These are phyloP conservation scores for Aurelia sp. DNA, from an alignment of 30 jellyfish, hydroid and myxozoan genomes.

Conservation along the genomic window DNA sequence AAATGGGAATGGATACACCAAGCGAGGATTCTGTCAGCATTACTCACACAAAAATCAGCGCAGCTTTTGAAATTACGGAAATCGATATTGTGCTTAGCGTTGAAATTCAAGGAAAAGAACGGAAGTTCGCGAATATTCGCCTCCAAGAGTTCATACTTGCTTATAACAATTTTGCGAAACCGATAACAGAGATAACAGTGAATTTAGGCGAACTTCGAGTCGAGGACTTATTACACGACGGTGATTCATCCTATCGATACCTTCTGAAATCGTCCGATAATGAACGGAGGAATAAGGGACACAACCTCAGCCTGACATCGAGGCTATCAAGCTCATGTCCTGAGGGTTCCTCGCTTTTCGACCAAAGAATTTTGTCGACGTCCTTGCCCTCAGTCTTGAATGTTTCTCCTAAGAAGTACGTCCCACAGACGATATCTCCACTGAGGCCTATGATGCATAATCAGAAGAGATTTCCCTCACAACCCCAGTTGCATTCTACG, in stretches of 20 bases:
- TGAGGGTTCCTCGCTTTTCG: conserved; percentile 47
- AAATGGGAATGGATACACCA: background rate
- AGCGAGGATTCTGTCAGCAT: conserved; percentile 26
- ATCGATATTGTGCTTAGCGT: conserved; percentile 81
- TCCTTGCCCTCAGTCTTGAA: conserved; percentile 72
- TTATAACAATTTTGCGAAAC: conserved; percentile 58
- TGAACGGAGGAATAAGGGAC: background rate
- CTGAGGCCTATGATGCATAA: conserved; percentile 74
- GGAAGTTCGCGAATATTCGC: conserved; percentile 76
- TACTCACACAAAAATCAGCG: conserved; percentile 65
- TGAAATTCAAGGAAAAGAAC: conserved; percentile 77
- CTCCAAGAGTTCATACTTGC: conserved; percentile 72
- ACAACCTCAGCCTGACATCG: conserved; percentile 33
- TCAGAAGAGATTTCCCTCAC: conserved; percentile 72
- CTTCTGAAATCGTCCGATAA: conserved; percentile 74
- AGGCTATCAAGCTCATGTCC: conserved; percentile 85
- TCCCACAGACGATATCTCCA: conserved; percentile 31
- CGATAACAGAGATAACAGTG: conserved; percentile 53
- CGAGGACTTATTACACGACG: conserved; percentile 86
- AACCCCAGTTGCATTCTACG: conserved; percentile 45
- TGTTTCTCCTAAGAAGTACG: conserved; percentile 47
- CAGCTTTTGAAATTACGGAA: conserved; percentile 65
- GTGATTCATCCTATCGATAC: conserved; percentile 73
- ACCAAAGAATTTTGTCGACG: conserved; percentile 43
- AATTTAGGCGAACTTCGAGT: conserved; percentile 76